Base-by-base conservation (phyloP, 2,113 vertebrate species). In the Choloepus hoffmanni region DNA sequence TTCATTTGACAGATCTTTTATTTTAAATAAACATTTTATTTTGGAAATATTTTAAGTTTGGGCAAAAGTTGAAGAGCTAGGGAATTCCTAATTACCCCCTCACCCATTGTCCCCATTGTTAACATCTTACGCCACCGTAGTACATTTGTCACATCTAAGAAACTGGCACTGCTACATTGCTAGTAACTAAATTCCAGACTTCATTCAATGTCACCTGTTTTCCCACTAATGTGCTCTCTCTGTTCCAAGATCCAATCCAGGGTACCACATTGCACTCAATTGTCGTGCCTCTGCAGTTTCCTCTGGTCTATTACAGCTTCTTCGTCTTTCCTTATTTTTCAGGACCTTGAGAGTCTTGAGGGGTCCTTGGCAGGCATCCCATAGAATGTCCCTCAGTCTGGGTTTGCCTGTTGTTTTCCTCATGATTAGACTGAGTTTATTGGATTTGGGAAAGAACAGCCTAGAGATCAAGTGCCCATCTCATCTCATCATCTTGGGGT, bases 251-350 rank as follows among this genome's bases (percentile, higher is more conserved):
- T 19, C 53, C 45, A 6, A 3, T 50, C 50, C 40, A 62, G 5
- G 73, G 15, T 1, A 81, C 55, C 43, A 33, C 1, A 8, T 2
- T 33, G 1, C 36, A 3, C 23, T 14, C 4, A 18, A 2, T 7
- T 63, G 60, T 8, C 5, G 1, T 6, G 1, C 24, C 24, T 53
- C 16, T 2, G 19, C 7, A 2, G 18, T 53, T 43, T 83, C 10
- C 10, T 36, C 62, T 24, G 21, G 9, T 62, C 2, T 15, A 23
- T 8, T 18, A 81, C 2, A 50, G 8, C 9, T 79, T 94, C 70
- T 81, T 16, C 2, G 10, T 73, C 21, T 33, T 58, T 83, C 11
- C n/a, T 83, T 90, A 50, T 50, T 63, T 79, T 76, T 62, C 14
- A 21, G 68, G 7, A 55, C 26, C 48, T 74, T 74, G n/a, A 85